Percentiles rank a stretch among this genome's conserved stretches.
Conservation (phyloP, 2,888 invertebrate genomes). For the Ennomos erosarius region DNA sequence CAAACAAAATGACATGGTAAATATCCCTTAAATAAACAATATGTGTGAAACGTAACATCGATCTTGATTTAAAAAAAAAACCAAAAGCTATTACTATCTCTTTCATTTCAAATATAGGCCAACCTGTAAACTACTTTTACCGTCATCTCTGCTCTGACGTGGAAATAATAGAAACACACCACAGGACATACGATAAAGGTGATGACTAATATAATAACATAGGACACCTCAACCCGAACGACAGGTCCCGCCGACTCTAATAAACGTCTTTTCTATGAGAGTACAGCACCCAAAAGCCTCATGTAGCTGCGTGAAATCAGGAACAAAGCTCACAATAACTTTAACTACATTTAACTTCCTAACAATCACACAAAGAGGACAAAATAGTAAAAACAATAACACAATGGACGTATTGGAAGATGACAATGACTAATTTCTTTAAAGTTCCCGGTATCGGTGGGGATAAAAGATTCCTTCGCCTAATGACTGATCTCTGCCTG, state of each 20-base stretch:
- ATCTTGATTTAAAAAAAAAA: too few species aligned
- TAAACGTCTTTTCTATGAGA: constrained; percentile 79
- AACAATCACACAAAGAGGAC: constrained; percentile 75
- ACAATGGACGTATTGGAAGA: constrained; percentile 56
- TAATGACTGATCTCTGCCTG: constrained; percentile 70
- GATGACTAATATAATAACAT: constrained; percentile 67
- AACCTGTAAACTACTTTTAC: constrained; percentile 12
- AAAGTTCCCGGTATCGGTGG: constrained; percentile 65
- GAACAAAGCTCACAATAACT: constrained; percentile 69
- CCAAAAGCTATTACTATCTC: constrained; percentile 10
- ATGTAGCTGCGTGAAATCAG: constrained; percentile 71
- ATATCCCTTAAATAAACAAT: too few species aligned
- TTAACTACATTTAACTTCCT: constrained; percentile 83
- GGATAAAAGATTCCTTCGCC: constrained; percentile 66
- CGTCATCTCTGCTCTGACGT: constrained; percentile 14
- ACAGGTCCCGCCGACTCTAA: constrained; percentile 73
- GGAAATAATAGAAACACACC: constrained; percentile 35
- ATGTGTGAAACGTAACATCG: too few species aligned
- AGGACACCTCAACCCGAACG: constrained; percentile 68
- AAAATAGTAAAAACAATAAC: constrained; percentile 73
- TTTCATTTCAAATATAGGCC: constrained; percentile 19
- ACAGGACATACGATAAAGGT: constrained; percentile 47
- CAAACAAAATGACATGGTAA: too few species aligned
- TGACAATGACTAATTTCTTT: constrained; percentile 62
- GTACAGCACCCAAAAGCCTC: constrained; percentile 59